Conservation (phyloP, 53 echinoderm and acorn worm species). For the Crossaster papposus region DNA sequence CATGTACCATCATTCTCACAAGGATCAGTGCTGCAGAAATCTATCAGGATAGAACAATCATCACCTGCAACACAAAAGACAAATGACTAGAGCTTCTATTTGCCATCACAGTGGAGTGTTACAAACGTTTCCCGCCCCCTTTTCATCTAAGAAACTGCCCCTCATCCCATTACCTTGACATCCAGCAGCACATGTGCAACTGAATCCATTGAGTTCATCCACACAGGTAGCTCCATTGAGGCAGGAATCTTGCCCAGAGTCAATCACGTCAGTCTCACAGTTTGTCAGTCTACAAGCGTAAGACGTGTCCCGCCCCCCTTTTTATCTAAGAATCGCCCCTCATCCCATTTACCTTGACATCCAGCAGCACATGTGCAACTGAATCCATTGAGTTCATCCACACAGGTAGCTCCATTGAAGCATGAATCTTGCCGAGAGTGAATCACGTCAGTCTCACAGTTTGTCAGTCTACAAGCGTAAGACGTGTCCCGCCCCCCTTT, state of each 20-base stretch:
- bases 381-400: conserved; percentile 59
- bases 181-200: too few relatives aligned
- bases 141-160: too few relatives aligned
- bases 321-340: too few relatives aligned
- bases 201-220: too few relatives aligned
- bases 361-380: conserved; percentile 66
- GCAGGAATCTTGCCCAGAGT: too few relatives aligned
- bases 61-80: conserved; percentile 17
- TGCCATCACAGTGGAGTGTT: background rate
- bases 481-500: background rate
- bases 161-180: too few relatives aligned
- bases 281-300: too few relatives aligned
- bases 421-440: conserved; percentile 67
- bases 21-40: conserved; percentile 50
- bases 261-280: too few relatives aligned
- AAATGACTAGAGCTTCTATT: background rate
- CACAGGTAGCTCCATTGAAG: conserved; percentile 69
- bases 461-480: background rate
- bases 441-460: conserved; percentile 61
- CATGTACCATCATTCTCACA: conserved; percentile 66
- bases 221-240: too few relatives aligned
- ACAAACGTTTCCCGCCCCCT: too few relatives aligned
- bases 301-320: background rate
- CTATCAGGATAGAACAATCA: conserved; percentile 37
- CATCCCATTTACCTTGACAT: conserved; percentile 51